These are phyloP conservation scores for Marronus borbonicus DNA, from an alignment of 2,888 invertebrate species.

Conservation along the genomic window DNA sequence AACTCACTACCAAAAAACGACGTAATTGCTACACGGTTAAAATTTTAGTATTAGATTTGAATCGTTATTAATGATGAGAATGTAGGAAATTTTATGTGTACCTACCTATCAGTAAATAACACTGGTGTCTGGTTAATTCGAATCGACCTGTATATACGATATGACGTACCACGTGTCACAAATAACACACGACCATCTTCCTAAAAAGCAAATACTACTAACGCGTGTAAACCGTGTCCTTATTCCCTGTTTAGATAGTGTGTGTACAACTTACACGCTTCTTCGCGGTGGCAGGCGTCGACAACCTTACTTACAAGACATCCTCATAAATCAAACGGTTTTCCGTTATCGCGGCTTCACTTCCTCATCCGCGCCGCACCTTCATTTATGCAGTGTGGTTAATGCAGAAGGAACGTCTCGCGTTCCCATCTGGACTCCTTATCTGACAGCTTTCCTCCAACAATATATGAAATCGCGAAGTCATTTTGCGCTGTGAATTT, in stretches of 20 bases:
- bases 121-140: no score
- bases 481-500: conserved; percentile 4
- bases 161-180: no score
- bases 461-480: conserved; percentile 14
- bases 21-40: no score
- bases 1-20: no score
- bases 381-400: conserved; percentile 21
- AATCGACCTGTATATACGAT: no score
- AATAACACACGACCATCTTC: background rate
- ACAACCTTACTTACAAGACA: conserved; percentile 41
- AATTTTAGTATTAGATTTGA: no score
- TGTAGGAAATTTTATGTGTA: no score
- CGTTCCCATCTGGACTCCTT: conserved; percentile 12
- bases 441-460: conserved; percentile 17
- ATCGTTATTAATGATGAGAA: no score
- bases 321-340: conserved; percentile 31
- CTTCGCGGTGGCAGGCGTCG: conserved; percentile 30
- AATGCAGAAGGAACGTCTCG: conserved; percentile 21
- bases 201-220: background rate
- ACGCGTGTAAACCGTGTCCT: conserved; percentile 6
- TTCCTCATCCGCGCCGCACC: conserved; percentile 18
- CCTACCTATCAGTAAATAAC: no score
- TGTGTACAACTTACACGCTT: conserved; percentile 21
- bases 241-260: conserved; percentile 8
- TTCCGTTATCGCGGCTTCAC: conserved; percentile 35